These are phyloP conservation scores for Tridacna gigas DNA, from an alignment of 2,888 invertebrate genomes.

Conservation along the genomic window DNA sequence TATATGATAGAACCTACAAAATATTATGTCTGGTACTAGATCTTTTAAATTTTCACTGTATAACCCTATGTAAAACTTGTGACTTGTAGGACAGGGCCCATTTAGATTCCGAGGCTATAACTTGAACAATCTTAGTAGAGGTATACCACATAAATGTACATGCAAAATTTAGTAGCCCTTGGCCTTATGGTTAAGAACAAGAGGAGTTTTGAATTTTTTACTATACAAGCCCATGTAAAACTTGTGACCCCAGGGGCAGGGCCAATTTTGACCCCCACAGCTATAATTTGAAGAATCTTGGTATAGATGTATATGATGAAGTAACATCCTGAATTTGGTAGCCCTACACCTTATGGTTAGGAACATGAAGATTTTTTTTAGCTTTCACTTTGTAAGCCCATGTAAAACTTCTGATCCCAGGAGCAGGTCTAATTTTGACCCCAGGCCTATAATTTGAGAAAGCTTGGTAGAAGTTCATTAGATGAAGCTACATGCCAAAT, in stretches of 20 bases:
- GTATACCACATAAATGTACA: not conserved
- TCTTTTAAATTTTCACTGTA: too few species aligned
- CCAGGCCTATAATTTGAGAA: too few species aligned
- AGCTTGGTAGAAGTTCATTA: too few species aligned
- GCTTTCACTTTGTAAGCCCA: too few species aligned
- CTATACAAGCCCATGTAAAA: not conserved
- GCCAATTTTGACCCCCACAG: not conserved
- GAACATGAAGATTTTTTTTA: not conserved
- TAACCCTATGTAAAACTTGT: too few species aligned
- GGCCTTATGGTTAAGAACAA: not conserved
- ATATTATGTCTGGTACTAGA: too few species aligned
- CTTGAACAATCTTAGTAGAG: not conserved
- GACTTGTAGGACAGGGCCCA: too few species aligned
- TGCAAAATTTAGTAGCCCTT: not conserved
- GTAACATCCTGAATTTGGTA: not conserved
- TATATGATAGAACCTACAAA: too few species aligned
- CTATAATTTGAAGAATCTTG: not conserved
- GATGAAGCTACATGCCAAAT: too few species aligned
- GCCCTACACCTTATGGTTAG: not conserved
- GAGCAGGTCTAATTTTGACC: too few species aligned
- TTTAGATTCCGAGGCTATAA: too few species aligned
- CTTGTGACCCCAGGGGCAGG: not conserved
- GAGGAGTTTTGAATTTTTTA: not conserved
- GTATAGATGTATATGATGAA: not conserved
- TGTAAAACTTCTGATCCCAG: too few species aligned